phyloP scores from a whole-genome alignment of 2,888 invertebrate species.

The Meteorus colon region DNA sequence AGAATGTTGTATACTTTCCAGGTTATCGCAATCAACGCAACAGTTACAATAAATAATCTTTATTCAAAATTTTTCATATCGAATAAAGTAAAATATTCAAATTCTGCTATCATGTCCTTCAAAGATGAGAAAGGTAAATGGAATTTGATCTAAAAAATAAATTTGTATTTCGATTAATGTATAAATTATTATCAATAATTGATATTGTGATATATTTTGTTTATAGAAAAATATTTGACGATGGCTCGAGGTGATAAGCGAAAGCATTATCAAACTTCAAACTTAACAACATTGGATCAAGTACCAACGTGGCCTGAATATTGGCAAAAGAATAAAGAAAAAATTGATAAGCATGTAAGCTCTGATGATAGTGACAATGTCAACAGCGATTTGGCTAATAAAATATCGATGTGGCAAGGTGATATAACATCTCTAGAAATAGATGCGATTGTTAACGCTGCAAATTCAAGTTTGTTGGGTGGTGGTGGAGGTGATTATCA shows the following conservation, averaged over 20 bases:
- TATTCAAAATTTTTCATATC: not conserved
- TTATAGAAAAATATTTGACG: slow-evolving; percentile 73
- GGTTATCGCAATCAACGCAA: not conserved
- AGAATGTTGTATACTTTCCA: not conserved
- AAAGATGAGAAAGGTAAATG: slow-evolving; percentile 62
- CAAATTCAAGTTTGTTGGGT: slow-evolving; percentile 83
- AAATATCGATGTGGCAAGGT: slow-evolving; percentile 82
- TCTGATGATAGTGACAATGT: slow-evolving; percentile 54
- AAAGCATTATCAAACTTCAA: slow-evolving; percentile 73
- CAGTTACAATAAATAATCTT: not conserved
- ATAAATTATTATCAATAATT: not conserved
- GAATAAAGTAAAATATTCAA: not conserved
- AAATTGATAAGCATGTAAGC: slow-evolving; percentile 54
- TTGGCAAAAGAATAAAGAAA: slow-evolving; percentile 68
- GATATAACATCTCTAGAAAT: slow-evolving; percentile 90
- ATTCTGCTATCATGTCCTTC: slow-evolving; percentile 56
- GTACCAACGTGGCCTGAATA: slow-evolving; percentile 78
- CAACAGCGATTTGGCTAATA: slow-evolving; percentile 73
- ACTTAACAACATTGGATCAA: slow-evolving; percentile 72
- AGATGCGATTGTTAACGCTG: slow-evolving; percentile 93
- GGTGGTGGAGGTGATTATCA: slow-evolving; percentile 83
- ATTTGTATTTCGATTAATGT: not conserved
- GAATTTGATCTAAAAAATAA: not conserved
- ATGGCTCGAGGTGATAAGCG: slow-evolving; percentile 77
- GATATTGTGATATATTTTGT: slow-evolving; percentile 8